Conservation (phyloP, 2,797 vertebrate genomes). For the Enteromius viviparus region DNA sequence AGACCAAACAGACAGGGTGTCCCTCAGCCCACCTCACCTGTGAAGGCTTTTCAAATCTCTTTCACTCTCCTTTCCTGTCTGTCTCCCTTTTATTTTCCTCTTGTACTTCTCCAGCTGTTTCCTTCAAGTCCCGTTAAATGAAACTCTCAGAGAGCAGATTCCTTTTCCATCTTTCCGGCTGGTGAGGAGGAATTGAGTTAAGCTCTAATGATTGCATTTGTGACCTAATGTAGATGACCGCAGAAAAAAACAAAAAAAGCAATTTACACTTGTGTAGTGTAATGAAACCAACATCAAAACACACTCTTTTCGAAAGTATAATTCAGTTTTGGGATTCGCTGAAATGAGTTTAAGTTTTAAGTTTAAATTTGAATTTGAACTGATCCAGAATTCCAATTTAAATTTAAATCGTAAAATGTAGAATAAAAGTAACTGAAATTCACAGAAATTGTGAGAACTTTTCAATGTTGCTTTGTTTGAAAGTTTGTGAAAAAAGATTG, state of each 20-base stretch:
- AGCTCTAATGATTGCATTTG: not conserved
- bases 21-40: constrained; percentile 74
- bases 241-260: too few species aligned
- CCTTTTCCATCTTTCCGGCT: constrained; percentile 57
- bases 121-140: constrained; percentile 46
- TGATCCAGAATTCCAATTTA: not conserved
- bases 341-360: not conserved
- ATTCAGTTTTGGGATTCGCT: not conserved
- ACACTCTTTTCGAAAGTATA: not conserved
- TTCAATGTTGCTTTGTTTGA: not conserved
- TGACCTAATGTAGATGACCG: not conserved
- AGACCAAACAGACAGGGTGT: constrained; percentile 61
- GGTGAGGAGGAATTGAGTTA: constrained; percentile 2
- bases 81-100: constrained; percentile 56
- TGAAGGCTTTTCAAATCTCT: constrained; percentile 67
- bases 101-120: constrained; percentile 29
- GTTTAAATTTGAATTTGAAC: not conserved
- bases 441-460: too few species aligned
- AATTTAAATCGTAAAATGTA: not conserved
- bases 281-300: not conserved
- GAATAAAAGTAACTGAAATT: not conserved
- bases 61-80: constrained; percentile 66
- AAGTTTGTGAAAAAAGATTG: not conserved
- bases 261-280: not conserved
- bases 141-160: constrained; percentile 45